Percentiles rank a stretch among this genome's conserved stretches.
These are phyloP conservation scores for Olivierus martensii DNA, from an alignment of 1,140 invertebrate genomes.

Conservation along the genomic window DNA sequence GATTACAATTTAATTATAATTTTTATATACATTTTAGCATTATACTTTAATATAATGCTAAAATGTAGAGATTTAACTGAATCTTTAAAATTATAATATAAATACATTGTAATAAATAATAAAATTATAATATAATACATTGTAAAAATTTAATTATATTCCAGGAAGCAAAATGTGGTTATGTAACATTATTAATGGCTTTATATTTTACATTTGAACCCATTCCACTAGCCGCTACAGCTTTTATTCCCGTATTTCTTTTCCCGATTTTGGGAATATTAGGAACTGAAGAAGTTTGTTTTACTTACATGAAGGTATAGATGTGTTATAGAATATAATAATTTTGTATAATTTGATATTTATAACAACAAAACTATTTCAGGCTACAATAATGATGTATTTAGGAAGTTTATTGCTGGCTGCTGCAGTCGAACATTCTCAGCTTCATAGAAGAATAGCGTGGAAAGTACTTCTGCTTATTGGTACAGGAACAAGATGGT, in stretches of 20 bases:
- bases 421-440: conserved; percentile 32
- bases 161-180: conserved; percentile 14
- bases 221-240: conserved; percentile 63
- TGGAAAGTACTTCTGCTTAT: conserved; percentile 29
- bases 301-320: conserved; percentile 48
- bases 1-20: too few species aligned
- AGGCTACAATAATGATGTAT: conserved; percentile 48
- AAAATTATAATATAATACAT: too few species aligned
- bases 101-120: too few species aligned
- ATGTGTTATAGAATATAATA: background rate
- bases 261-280: conserved; percentile 58
- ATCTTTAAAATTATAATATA: too few species aligned
- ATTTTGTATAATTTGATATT: background rate
- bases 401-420: conserved; percentile 27
- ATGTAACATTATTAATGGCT: conserved; percentile 21
- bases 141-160: background rate
- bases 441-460: conserved; percentile 33
- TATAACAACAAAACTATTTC: background rate
- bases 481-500: conserved; percentile 31
- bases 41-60: too few species aligned
- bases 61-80: too few species aligned
- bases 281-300: conserved; percentile 8
- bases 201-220: conserved; percentile 38
- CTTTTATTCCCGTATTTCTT: conserved; percentile 63
- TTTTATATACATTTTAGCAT: too few species aligned